Base-by-base conservation (phyloP, 2,888 invertebrate species). In the Melinopterus prodromus region DNA sequence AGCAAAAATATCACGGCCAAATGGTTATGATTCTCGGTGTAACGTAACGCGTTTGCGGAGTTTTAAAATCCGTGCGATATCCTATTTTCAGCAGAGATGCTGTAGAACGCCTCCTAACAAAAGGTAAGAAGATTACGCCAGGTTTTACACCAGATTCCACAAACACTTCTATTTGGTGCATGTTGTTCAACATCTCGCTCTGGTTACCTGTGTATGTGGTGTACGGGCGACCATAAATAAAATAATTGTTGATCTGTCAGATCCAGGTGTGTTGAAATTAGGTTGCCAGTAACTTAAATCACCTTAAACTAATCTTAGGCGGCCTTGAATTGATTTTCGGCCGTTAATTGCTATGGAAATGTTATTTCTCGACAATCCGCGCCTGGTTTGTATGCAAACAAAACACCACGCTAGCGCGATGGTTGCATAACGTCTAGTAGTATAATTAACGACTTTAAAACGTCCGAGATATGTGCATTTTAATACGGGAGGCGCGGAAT, bases 301-400 rank as follows among this genome's bases (percentile, higher is more conserved):
- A 26, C 26, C 26, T 26, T 26, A 26, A 26, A 26, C 26, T 26
- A 26, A 26, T 26, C 26, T 26, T 26, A 26, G 26, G 26, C 53
- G 53, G 53, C 53, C 53, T 53, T 53, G 53, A 12, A 12, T 53
- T 53, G 53, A 12, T 9, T 53, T 53, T 12, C 53, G 12, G 53
- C 53, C 53, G 53, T 12, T 53, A 53, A 53, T 53, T 53, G 12
- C 5, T 6, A 12, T 9, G 53, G 26, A 3, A 26, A 26, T 3
- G 26, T 26, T 26, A 26, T 26, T 12, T 53, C 5, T 53, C 53
- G 9, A 9, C 7, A 53, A 53, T 53, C 5, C 70, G 53, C 78
- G 78, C 78, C 78, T 74, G 71, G 15, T 35, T 16, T 53, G 69
- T 80, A 77, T 78, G 78, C 78, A 80, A 77, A 75, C 75, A 38